A percentile compares a stretch with the other conserved stretches of the same genome.
phyloP scores from a whole-genome alignment of 2,888 invertebrate genomes.

The Germaria angustata region DNA sequence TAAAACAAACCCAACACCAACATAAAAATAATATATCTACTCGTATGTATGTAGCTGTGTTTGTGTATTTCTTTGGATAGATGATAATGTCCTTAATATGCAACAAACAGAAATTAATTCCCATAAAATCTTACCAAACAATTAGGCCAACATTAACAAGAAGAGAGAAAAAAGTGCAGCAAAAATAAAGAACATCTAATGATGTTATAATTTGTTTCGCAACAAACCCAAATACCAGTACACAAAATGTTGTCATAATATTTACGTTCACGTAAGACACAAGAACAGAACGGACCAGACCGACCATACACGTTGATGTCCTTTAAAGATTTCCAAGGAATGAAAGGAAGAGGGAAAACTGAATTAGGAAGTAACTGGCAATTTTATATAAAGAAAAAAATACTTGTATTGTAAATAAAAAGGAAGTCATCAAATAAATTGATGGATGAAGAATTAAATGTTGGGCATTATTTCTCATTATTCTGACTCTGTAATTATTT shows the following conservation, averaged over 20 bases:
- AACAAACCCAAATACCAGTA: conserved; percentile 25
- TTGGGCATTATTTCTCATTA: conserved; percentile 1
- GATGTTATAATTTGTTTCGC: conserved; percentile 76
- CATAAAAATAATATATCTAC: conserved; percentile 10
- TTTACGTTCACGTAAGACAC: background rate
- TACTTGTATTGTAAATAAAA: conserved; percentile 18
- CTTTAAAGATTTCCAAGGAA: conserved; percentile 3
- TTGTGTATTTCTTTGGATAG: background rate
- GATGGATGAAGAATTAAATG: conserved; percentile 63
- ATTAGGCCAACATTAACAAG: conserved; percentile 50
- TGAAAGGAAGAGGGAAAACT: background rate
- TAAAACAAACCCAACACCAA: conserved; percentile 30
- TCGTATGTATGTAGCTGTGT: background rate
- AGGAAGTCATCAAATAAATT: conserved; percentile 53
- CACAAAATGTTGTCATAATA: conserved; percentile 35
- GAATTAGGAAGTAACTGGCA: conserved; percentile 61
- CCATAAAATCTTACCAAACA: conserved; percentile 53
- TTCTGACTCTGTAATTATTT: conserved; percentile 1
- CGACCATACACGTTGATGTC: conserved; percentile 40
- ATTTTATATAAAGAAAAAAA: conserved; percentile 7
- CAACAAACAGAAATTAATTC: conserved; percentile 18
- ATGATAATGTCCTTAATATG: conserved; percentile 7
- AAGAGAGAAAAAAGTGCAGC: background rate
- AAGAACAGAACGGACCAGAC: background rate
- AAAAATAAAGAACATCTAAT: conserved; percentile 71